Percentiles rank a stretch among this genome's conserved stretches.
Conservation (phyloP, 1,140 invertebrate genomes). For the Drosophila orosa region DNA sequence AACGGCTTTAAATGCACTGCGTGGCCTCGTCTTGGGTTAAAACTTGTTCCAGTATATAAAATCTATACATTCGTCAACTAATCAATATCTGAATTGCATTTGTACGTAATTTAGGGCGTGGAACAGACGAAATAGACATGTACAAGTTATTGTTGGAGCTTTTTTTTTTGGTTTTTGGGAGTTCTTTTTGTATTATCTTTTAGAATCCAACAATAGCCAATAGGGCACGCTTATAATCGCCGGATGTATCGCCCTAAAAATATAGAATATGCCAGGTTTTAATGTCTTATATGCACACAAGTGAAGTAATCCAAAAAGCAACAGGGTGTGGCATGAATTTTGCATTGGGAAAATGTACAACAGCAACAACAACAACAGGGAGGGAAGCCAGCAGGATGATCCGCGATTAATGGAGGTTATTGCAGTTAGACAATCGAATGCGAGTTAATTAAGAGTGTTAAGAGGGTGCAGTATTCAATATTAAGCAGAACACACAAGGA, state of each 20-base stretch:
- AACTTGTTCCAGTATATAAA: slow-evolving; percentile 55
- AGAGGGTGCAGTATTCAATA: slow-evolving; percentile 5
- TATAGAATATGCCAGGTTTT: slow-evolving; percentile 81
- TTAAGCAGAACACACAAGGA: slow-evolving; percentile 4
- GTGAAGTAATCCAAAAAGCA: slow-evolving; percentile 42
- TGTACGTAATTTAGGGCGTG: slow-evolving; percentile 70
- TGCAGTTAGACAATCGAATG: slow-evolving; percentile 21
- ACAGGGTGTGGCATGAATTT: slow-evolving; percentile 10
- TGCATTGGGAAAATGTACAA: slow-evolving; percentile 8
- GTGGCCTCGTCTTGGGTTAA: slow-evolving; percentile 44
- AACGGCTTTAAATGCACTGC: slow-evolving; percentile 66
- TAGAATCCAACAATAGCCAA: slow-evolving; percentile 91
- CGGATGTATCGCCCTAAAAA: slow-evolving; percentile 95
- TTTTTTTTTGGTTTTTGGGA: slow-evolving; percentile 37
- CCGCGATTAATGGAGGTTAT: slow-evolving; percentile 15
- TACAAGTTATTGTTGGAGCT: slow-evolving; percentile 38
- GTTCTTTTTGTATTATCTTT: slow-evolving; percentile 34
- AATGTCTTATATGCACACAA: slow-evolving; percentile 67
- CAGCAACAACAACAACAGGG: not conserved
- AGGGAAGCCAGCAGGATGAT: slow-evolving; percentile 18
- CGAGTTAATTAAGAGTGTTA: slow-evolving; percentile 26
- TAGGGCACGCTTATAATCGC: slow-evolving; percentile 95
- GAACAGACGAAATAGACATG: slow-evolving; percentile 68
- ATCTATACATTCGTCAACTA: slow-evolving; percentile 54
- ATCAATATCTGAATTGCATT: slow-evolving; percentile 52